A percentile compares a stretch with the other conserved stretches of the same genome.
phyloP scores from a whole-genome alignment of 2,113 vertebrate genomes.

The Oncorhynchus clarkii region DNA sequence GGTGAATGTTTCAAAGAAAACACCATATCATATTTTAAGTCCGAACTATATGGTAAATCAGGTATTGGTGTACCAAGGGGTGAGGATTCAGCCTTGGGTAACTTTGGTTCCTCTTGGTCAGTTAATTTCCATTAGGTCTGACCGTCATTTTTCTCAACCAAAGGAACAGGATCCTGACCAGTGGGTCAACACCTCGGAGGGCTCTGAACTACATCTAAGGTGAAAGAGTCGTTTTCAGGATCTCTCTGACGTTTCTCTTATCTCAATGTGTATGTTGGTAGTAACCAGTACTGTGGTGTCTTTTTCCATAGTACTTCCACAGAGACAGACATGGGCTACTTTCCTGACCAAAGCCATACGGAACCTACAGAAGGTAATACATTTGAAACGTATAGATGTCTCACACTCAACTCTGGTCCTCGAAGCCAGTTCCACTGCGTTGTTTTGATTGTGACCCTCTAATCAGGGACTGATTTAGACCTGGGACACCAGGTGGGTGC shows the following conservation, averaged over 20 bases:
- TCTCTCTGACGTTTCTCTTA: background rate
- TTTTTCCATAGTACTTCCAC: conserved; percentile 38
- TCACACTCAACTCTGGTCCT: no score
- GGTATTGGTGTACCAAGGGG: no score
- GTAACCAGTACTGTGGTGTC: background rate
- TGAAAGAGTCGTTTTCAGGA: background rate
- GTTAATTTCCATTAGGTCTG: background rate
- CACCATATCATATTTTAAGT: no score
- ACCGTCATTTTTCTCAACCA: background rate
- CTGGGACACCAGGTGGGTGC: no score
- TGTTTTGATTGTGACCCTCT: no score
- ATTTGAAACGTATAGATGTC: background rate
- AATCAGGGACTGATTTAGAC: no score
- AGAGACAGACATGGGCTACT: conserved; percentile 32
- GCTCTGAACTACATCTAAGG: conserved; percentile 49
- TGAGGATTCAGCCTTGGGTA: no score
- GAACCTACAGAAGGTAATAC: conserved; percentile 46
- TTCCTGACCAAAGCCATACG: conserved; percentile 21
- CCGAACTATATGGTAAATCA: no score
- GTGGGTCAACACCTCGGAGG: conserved; percentile 48
- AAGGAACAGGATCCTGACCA: conserved; percentile 45
- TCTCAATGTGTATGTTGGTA: background rate
- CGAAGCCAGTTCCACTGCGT: no score
- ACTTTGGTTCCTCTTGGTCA: background rate
- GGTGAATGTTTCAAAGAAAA: background rate